Conservation (phyloP, 2,113 vertebrate genomes). For the Neogobius melanostomus region DNA sequence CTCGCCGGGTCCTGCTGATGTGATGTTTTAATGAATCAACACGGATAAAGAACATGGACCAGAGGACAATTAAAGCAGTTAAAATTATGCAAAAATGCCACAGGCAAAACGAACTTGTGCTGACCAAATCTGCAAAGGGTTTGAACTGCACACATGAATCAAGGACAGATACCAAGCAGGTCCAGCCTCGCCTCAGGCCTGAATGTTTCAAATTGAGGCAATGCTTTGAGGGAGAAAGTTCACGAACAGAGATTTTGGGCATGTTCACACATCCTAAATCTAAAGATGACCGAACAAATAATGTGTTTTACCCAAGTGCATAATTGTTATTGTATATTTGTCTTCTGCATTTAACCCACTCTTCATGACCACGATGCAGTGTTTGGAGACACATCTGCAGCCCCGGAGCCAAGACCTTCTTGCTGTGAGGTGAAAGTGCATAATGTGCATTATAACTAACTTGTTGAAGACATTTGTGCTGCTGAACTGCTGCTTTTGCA, state of each 20-base stretch:
- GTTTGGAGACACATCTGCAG: too few relatives aligned
- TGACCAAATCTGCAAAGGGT: not conserved
- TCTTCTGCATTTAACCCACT: not conserved
- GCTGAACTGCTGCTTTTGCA: not conserved
- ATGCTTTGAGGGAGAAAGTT: not conserved
- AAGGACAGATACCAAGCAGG: not conserved
- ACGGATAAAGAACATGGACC: not conserved
- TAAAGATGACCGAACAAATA: too few relatives aligned
- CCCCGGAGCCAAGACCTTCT: too few relatives aligned
- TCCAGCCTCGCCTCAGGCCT: conserved; percentile 3
- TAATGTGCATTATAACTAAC: too few relatives aligned
- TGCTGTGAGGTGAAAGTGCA: too few relatives aligned
- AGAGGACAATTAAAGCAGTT: conserved; percentile 25
- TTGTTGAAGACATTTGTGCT: not conserved
- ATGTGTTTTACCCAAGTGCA: too few relatives aligned
- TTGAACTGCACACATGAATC: not conserved
- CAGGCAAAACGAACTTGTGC: not conserved
- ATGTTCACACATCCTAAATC: not conserved
- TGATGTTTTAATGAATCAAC: not conserved
- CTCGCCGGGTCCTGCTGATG: not conserved
- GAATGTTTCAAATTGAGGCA: not conserved
- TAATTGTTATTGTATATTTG: too few relatives aligned
- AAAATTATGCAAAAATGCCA: not conserved
- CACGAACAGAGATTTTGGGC: not conserved
- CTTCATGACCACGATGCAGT: not conserved